Evolutionary conservation across 2,797 vertebrate species (phyloP).

Genomic region (Phalloptychus januarius): DNA sequence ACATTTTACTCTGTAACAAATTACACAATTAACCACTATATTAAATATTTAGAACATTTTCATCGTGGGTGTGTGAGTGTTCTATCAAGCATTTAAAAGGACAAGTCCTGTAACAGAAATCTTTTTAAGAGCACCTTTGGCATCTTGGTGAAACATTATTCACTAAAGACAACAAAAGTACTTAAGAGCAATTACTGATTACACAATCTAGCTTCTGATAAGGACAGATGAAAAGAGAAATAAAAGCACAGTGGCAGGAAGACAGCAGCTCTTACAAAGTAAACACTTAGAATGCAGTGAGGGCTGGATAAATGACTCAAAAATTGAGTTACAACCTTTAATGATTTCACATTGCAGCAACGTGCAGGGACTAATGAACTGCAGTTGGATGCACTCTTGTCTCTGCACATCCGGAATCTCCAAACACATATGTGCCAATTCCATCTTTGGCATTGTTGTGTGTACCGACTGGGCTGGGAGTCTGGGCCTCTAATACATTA

Average conservation of each 20-base stretch:
- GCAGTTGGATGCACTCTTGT: constrained; percentile 6
- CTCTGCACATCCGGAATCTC: constrained; percentile 10
- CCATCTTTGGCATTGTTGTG: constrained; percentile 56
- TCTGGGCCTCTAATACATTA: constrained; percentile 67
- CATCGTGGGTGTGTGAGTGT: not conserved
- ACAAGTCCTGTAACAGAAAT: constrained; percentile 38
- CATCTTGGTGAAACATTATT: constrained; percentile 29
- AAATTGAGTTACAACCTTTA: constrained; percentile 38
- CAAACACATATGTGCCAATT: constrained; percentile 31
- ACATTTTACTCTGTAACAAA: not conserved
- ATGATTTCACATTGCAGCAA: constrained; percentile 26
- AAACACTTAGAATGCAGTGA: constrained; percentile 13
- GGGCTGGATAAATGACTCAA: constrained; percentile 27
- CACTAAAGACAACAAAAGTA: constrained; percentile 34
- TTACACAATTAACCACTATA: constrained; percentile 11
- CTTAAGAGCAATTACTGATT: constrained; percentile 48
- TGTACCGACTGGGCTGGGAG: constrained; percentile 37
- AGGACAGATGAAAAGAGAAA: constrained; percentile 50
- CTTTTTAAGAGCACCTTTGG: constrained; percentile 7
- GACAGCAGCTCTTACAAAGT: constrained; percentile 26
- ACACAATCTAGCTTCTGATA: constrained; percentile 46
- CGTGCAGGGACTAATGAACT: constrained; percentile 7
- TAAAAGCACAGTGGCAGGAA: constrained; percentile 30
- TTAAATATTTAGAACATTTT: constrained; percentile 13
- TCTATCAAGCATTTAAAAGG: constrained; percentile 15